phyloP scores from a whole-genome alignment of 2,888 invertebrate genomes.

The Diplolepis rosae region DNA sequence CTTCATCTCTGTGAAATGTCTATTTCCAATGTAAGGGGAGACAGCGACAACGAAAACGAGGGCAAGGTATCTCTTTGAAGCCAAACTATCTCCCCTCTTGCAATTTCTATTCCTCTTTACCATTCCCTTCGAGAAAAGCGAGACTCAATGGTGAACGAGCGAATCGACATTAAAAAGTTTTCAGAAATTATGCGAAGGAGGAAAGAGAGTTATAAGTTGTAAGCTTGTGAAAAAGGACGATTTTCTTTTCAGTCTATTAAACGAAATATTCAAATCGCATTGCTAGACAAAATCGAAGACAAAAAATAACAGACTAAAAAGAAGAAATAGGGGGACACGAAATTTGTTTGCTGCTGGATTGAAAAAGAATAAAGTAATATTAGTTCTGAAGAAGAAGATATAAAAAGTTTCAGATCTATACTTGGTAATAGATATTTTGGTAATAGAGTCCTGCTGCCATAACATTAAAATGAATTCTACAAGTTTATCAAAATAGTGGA shows the following conservation, averaged over 20 bases:
- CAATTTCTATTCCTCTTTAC: not conserved
- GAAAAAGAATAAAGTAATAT: no score
- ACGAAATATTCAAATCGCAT: not conserved
- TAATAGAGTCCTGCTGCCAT: not conserved
- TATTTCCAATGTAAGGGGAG: not conserved
- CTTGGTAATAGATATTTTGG: no score
- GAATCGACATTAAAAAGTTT: not conserved
- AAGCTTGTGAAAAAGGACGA: not conserved
- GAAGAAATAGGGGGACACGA: no score
- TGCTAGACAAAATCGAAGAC: not conserved
- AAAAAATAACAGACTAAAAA: no score
- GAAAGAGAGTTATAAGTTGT: not conserved
- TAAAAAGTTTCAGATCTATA: no score
- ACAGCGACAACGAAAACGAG: not conserved
- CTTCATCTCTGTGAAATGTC: not conserved
- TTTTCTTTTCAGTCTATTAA: not conserved
- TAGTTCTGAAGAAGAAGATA: no score
- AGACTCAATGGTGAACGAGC: not conserved
- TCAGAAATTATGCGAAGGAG: not conserved
- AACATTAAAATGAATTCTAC: slow-evolving; percentile 11
- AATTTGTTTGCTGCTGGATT: no score
- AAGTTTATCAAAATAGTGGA: slow-evolving; percentile 27
- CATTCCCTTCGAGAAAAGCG: not conserved
- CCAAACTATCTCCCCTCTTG: slow-evolving; percentile 7
- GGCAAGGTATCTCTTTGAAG: not conserved